Evolutionary conservation across 2,113 vertebrate species (phyloP), one percentile per base, ranked within the genome.

Genomic region (Notiomystis cincta): DNA sequence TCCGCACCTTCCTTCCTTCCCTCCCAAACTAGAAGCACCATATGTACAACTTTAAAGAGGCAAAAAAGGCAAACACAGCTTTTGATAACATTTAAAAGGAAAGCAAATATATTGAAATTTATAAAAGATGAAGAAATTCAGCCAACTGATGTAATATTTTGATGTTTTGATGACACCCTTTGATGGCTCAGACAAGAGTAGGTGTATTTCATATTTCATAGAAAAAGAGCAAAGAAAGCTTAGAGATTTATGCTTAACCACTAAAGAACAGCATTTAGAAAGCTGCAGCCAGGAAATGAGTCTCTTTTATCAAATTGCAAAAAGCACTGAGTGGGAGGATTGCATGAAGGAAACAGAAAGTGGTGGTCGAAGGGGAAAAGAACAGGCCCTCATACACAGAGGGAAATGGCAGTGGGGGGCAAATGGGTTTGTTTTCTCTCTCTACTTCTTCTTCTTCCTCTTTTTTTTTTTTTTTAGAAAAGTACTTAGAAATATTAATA

Each of bases 401-500:
- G 8, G 56, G 57, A 91, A 95, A 89, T 31, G 47, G 57, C 2
- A 6, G 17, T 8, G 44, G 27, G 20, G 22, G 61, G 67, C 71
- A 73, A 80, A 9, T 0, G 0, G 40, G 8, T 33, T 90, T 6
- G 0, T 69, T 89, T 83, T 61, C 37, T n/a, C 40, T 54, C 50
- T 71, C 35, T 28, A 15, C 23, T 40, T 30, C 9, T 58, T 22
- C 3, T 38, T 48, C 8, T n/a, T 7, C 21, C 56, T 89, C 56
- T 66, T n/a, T 18, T n/a, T 72, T 37, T 40, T 18, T 45, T 66
- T 79, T 53, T 73, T 60, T 8, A 17, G 30, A 38, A 61, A 91
- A 92, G 70, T n/a, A 66, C 88, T 92, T 83, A 76, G 48, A 82
- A 95, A 96, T 71, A 96, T 65, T 79, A 90, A 88, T 92, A 93